These are phyloP conservation scores for Muscicapa striata DNA, from an alignment of 2,797 vertebrate genomes.

Conservation along the genomic window DNA sequence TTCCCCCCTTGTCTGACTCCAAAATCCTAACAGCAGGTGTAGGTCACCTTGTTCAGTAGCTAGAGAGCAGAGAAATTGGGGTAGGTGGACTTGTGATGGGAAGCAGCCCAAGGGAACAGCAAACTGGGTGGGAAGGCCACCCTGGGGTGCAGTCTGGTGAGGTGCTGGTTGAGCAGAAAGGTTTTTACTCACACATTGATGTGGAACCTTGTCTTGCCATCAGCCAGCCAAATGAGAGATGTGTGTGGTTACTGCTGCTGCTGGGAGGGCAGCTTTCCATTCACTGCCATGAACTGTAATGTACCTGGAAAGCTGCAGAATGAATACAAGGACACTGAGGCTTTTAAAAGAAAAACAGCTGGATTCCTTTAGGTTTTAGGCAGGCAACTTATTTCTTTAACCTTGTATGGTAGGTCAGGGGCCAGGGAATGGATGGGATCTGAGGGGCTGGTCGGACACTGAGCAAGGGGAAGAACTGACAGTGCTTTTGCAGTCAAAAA, in stretches of 20 bases:
- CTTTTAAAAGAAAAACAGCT: not conserved
- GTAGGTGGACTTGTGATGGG: not conserved
- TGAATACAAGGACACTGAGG: not conserved
- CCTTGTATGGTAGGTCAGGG: not conserved
- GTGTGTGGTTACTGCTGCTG: not conserved
- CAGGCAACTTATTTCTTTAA: not conserved
- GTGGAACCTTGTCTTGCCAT: not conserved
- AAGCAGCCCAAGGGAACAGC: not conserved
- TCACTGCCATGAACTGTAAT: not conserved
- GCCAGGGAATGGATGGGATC: not conserved
- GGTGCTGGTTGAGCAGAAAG: not conserved
- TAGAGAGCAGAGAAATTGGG: not conserved
- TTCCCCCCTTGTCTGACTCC: not conserved
- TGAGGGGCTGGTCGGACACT: not conserved
- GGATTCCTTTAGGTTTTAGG: not conserved
- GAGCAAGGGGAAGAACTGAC: not conserved
- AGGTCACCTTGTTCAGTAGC: constrained; percentile 31
- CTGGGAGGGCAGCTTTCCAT: not conserved
- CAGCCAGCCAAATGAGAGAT: not conserved
- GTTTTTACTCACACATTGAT: not conserved
- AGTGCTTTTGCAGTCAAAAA: not conserved
- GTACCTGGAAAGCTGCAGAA: not conserved
- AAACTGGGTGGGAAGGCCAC: not conserved
- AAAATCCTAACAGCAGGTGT: not conserved
- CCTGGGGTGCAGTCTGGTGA: not conserved